These are phyloP conservation scores for Myocastor coypus DNA, from an alignment of 2,113 vertebrate species.

Conservation along the genomic window DNA sequence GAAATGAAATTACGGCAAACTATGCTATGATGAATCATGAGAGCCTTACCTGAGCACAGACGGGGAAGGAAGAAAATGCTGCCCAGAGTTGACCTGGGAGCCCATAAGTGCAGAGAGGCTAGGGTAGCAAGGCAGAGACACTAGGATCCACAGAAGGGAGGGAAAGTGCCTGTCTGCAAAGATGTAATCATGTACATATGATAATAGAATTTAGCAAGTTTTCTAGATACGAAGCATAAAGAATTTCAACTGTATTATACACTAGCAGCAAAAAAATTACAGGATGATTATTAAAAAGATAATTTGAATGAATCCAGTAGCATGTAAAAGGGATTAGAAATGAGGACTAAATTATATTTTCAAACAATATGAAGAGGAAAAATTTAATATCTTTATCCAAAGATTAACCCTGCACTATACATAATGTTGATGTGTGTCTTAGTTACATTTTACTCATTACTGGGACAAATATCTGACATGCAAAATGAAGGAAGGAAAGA, in stretches of 20 bases:
- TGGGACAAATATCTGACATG: no score
- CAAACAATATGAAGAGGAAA: neutral
- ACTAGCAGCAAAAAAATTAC: neutral
- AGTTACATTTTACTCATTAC: no score
- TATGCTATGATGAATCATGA: neutral
- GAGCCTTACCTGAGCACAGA: neutral
- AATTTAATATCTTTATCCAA: neutral
- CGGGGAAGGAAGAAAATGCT: neutral
- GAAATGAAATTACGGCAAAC: neutral
- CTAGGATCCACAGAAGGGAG: neutral
- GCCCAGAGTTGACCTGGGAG: neutral
- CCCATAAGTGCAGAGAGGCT: neutral
- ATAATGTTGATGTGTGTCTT: constrained; percentile 28
- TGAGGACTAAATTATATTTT: constrained; percentile 13
- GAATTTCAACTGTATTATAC: neutral
- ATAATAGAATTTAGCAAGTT: constrained; percentile 6
- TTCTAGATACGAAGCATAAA: neutral
- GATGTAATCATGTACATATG: constrained; percentile 28
- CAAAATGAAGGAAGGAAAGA: no score
- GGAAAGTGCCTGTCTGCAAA: neutral
- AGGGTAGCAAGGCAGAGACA: no score
- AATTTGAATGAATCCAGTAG: constrained; percentile 25
- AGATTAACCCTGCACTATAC: neutral
- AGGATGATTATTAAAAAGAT: neutral
- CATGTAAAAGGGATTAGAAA: neutral